These are phyloP conservation scores for Pangasianodon gigas DNA, from an alignment of 2,113 vertebrate genomes.

Conservation along the genomic window DNA sequence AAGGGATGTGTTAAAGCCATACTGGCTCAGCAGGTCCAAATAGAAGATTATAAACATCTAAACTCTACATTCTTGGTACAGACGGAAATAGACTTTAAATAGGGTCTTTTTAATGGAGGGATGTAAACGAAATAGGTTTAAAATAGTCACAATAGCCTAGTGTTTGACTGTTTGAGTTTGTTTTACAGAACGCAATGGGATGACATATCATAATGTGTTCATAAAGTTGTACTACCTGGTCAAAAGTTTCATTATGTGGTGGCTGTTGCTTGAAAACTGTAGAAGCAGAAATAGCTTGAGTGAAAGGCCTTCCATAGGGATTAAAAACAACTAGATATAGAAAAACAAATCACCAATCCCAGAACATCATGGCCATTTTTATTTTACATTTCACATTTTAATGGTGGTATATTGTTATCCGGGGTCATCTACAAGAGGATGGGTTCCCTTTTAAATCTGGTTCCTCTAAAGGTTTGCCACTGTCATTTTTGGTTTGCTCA, in stretches of 20 bases:
- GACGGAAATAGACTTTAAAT: neutral
- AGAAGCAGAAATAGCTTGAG: neutral
- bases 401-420: neutral
- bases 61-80: neutral
- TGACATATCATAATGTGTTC: neutral
- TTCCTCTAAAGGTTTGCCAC: neutral
- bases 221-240: neutral
- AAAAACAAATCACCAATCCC: neutral
- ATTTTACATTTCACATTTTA: neutral
- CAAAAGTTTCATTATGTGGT: neutral
- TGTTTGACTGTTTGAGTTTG: neutral
- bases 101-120: neutral
- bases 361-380: neutral
- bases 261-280: neutral
- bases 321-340: neutral
- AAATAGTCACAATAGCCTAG: neutral
- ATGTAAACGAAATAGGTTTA: neutral
- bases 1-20: neutral
- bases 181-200: neutral
- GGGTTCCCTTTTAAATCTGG: neutral
- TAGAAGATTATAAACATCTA: neutral
- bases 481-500: neutral
- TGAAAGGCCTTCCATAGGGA: neutral
- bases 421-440: neutral
- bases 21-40: neutral